These are phyloP conservation scores for Vireo altiloquus DNA, from an alignment of 2,113 vertebrate genomes.

Conservation along the genomic window DNA sequence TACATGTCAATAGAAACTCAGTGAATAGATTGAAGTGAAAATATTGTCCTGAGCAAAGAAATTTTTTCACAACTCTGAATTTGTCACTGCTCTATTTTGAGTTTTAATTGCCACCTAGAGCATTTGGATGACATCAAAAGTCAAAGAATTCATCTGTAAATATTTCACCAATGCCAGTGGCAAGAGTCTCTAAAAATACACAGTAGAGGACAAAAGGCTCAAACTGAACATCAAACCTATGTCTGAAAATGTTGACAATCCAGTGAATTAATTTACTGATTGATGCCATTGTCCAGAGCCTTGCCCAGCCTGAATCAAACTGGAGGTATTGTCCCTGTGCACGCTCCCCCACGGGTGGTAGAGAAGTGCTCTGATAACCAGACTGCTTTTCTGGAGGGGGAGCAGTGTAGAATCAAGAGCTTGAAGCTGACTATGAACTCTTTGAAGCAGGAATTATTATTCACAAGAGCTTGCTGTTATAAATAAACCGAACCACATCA, in stretches of 20 bases:
- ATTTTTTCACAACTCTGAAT: conserved; percentile 1
- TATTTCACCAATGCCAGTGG: conserved; percentile 19
- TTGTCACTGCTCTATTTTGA: conserved; percentile 22
- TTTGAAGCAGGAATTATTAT: conserved; percentile 42
- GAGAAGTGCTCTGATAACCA: not conserved
- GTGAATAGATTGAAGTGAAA: conserved; percentile 20
- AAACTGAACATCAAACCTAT: not conserved
- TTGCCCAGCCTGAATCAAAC: not conserved
- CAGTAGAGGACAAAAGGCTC: conserved; percentile 17
- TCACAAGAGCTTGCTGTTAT: conserved; percentile 16
- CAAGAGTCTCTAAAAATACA: conserved; percentile 47
- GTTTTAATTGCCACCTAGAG: conserved; percentile 53
- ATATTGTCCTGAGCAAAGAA: not conserved
- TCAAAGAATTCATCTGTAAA: conserved; percentile 49
- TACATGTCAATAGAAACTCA: conserved; percentile 27
- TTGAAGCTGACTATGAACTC: not conserved
- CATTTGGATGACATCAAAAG: conserved; percentile 43
- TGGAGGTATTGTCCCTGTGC: not conserved
- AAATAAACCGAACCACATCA: conserved; percentile 62
- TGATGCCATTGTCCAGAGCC: not conserved
- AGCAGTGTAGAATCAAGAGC: not conserved
- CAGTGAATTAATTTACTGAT: not conserved
- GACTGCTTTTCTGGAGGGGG: not conserved
- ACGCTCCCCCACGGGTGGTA: fast-evolving
- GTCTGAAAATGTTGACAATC: not conserved